Evolutionary conservation across 2,797 vertebrate species (phyloP).

Genomic region (Coranthus polyacanthus): DNA sequence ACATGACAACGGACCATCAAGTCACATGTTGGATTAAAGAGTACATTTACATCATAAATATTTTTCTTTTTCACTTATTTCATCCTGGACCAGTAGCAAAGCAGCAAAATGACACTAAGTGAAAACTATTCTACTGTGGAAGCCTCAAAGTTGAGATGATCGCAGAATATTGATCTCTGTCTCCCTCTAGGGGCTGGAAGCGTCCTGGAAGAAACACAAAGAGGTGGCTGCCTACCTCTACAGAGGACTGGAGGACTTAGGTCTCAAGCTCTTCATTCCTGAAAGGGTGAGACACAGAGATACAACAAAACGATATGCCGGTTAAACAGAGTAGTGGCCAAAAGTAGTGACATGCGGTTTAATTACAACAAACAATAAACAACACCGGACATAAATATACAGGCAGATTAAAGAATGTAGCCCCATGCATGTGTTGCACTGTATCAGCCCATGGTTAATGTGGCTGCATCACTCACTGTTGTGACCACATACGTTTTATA

Average conservation of each 20-base stretch:
- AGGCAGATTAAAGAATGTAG: background rate
- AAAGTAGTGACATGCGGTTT: background rate
- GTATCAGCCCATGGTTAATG: background rate
- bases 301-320: background rate
- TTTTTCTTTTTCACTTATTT: too few relatives aligned
- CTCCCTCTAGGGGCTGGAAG: constrained; percentile 90
- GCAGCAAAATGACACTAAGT: too few relatives aligned
- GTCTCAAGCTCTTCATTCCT: constrained; percentile 92
- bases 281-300: constrained; percentile 84
- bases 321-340: background rate
- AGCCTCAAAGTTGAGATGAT: background rate
- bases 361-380: background rate
- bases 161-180: constrained; percentile 34
- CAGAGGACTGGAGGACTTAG: constrained; percentile 87
- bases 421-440: background rate
- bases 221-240: constrained; percentile 87
- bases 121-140: too few relatives aligned
- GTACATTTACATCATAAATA: too few relatives aligned
- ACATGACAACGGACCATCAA: too few relatives aligned
- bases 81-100: too few relatives aligned
- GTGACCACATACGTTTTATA: background rate
- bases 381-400: too few relatives aligned
- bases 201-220: constrained; percentile 89
- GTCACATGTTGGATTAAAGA: too few relatives aligned
- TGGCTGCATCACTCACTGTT: background rate